phyloP scores from a whole-genome alignment of 1,140 invertebrate species.

The Lepidotrigona ventralis region DNA sequence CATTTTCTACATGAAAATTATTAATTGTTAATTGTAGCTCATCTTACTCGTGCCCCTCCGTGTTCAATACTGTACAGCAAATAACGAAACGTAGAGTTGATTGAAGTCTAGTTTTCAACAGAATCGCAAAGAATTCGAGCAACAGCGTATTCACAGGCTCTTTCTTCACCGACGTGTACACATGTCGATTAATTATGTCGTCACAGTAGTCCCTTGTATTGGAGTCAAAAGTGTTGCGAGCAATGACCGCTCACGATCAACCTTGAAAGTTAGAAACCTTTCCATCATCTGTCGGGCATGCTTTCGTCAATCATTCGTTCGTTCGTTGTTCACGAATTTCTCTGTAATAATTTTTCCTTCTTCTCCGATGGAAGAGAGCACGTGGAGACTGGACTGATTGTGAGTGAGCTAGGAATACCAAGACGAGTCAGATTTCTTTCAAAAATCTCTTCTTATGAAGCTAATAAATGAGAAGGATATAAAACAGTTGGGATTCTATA shows the following conservation, averaged over 20 bases:
- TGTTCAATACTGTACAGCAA: conserved; percentile 16
- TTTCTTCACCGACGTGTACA: neutral
- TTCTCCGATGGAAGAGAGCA: no score
- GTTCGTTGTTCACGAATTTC: no score
- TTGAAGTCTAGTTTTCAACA: neutral
- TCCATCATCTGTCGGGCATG: neutral
- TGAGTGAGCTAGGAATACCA: neutral
- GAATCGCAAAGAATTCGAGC: neutral
- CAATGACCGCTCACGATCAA: neutral
- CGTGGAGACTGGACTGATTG: neutral
- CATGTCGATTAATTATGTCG: neutral
- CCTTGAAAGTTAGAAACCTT: neutral
- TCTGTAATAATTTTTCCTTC: neutral
- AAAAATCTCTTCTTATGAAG: neutral
- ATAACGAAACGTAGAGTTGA: neutral
- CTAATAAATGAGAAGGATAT: neutral
- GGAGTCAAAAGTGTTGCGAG: neutral
- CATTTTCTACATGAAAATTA: neutral
- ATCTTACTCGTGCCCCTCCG: neutral
- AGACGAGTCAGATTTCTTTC: no score
- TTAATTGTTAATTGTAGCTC: neutral
- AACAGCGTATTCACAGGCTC: neutral
- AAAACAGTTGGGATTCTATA: neutral
- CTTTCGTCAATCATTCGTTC: neutral
- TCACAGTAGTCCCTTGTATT: neutral